Evolutionary conservation across 1,140 invertebrate genomes (phyloP), one percentile per base, ranked within the genome.

Genomic region (Calosoma granatense): DNA sequence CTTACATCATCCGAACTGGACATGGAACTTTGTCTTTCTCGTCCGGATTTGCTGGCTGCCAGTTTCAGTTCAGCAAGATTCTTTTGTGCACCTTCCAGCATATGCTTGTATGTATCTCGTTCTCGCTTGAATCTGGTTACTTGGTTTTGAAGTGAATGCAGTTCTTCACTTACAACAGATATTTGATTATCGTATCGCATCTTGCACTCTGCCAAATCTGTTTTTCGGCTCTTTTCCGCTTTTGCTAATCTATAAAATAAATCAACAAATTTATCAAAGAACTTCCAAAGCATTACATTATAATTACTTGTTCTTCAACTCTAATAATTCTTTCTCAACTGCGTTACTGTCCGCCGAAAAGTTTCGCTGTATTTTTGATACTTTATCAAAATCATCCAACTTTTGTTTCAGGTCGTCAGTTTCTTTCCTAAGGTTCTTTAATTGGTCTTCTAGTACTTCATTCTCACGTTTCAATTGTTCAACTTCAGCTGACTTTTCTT

Each of bases 41-140:
- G 68, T 1, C 62, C 65, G 63, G 60, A 66, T 61, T 75, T 74
- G 1, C 74, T 73, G 1, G 68, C 64, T 54, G 59, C 63, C 21
- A 63, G 61, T 62, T 89, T 92, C 0, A 90, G 73, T 60, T 91
- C 87, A 0, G 81, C 78, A 56, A 92, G 88, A 15, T 82, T 89
- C 73, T 85, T 89, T 66, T 90, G 90, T 0, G 90, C 88, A 15
- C 83, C 82, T 65, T 94, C 90, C 22, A 94, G 66, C 85, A 96
- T 92, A 67, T 94, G 90, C 62, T 92, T 90, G 64, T 92, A 94
- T 22, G 87, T 88, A 67, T 96, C 91, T 39, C 90, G 79, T 73
- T 97, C 93, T 56, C 87, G 78, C 67, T 92, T 90, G 66, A 96
- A 91, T 64, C 88, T 80, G 1, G 73, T 74, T 59, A 85, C 77